Evolutionary conservation across 2,888 invertebrate genomes (phyloP).

Genomic region (Synergus gifuensis): DNA sequence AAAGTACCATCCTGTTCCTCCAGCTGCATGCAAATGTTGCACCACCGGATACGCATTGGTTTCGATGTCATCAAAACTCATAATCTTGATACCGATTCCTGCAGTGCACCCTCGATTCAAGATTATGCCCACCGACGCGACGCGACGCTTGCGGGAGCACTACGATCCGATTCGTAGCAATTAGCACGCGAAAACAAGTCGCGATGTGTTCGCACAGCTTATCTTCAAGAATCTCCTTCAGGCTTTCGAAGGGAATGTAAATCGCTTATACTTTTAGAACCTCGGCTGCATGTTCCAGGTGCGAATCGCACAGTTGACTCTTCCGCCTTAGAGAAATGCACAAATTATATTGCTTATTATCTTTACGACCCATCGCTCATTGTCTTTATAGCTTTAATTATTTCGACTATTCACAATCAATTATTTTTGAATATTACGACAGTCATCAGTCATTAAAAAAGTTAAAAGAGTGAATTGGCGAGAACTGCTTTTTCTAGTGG

Average conservation of each 20-base stretch:
- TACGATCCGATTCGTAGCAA: conserved; percentile 50
- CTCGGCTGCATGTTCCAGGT: conserved; percentile 18
- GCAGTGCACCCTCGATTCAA: conserved; percentile 17
- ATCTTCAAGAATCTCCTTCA: conserved; percentile 23
- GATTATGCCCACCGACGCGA: conserved; percentile 22
- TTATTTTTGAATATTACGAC: no score
- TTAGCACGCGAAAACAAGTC: conserved; percentile 44
- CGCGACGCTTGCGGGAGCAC: conserved; percentile 8
- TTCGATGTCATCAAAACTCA: conserved; percentile 46
- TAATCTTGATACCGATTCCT: conserved; percentile 35
- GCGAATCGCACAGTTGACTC: conserved; percentile 3
- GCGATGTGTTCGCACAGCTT: conserved; percentile 34
- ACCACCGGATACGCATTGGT: conserved; percentile 48
- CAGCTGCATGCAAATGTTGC: conserved; percentile 66
- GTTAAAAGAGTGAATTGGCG: no score
- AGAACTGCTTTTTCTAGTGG: neutral
- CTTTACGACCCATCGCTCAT: neutral
- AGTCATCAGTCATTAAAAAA: no score
- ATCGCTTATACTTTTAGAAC: neutral
- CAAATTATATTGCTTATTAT: neutral
- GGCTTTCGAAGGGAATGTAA: conserved; percentile 31
- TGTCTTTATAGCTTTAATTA: no score
- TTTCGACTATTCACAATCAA: no score
- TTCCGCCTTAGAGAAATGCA: neutral
- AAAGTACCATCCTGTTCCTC: conserved; percentile 63